phyloP scores from a whole-genome alignment of 53 echinoderm and acorn worm genomes.

The Paracentrotus lividus region DNA sequence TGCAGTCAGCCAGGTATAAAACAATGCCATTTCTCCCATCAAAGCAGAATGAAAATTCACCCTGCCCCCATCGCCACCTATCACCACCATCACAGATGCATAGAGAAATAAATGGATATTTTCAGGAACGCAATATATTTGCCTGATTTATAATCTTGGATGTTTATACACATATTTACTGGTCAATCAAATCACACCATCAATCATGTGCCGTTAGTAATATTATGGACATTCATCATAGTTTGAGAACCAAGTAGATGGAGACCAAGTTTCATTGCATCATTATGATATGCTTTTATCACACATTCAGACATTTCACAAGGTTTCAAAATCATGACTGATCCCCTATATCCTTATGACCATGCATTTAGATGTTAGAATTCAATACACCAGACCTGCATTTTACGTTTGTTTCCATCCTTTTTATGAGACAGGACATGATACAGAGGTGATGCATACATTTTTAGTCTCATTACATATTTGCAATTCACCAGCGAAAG shows the following conservation, averaged over 20 bases:
- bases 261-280: too few relatives aligned
- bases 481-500: too few relatives aligned
- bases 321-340: background rate
- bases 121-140: too few relatives aligned
- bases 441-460: background rate
- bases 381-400: background rate
- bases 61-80: background rate
- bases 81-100: background rate
- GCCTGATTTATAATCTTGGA: too few relatives aligned
- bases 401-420: background rate
- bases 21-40: background rate
- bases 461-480: background rate
- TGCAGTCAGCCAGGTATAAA: slow-evolving; percentile 83
- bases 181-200: too few relatives aligned
- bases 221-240: too few relatives aligned
- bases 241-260: too few relatives aligned
- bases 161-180: too few relatives aligned
- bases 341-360: background rate
- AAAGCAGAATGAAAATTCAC: slow-evolving; percentile 22
- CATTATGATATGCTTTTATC: too few relatives aligned
- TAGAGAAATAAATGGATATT: too few relatives aligned
- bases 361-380: background rate
- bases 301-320: background rate
- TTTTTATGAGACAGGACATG: background rate
- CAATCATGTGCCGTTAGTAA: too few relatives aligned